These are phyloP conservation scores for Hydroisotoma schaefferi DNA, from an alignment of 2,888 invertebrate genomes.

Conservation along the genomic window DNA sequence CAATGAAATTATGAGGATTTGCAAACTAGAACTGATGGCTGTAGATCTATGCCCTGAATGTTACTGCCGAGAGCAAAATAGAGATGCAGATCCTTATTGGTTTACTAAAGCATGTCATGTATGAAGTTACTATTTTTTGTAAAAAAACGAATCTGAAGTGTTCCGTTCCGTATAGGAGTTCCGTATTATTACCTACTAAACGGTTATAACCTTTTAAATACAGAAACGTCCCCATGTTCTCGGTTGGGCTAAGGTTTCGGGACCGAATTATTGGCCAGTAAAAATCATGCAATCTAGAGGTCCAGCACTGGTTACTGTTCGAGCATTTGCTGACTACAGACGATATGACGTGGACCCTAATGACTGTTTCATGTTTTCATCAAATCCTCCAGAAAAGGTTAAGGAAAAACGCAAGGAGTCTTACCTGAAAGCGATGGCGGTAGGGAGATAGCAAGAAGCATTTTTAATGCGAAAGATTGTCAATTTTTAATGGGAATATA, in stretches of 20 bases:
- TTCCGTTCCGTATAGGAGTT: not conserved
- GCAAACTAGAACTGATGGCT: conserved; percentile 83
- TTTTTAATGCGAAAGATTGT: not conserved
- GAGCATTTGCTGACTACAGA: conserved; percentile 93
- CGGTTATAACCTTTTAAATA: not conserved
- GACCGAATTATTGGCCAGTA: conserved; percentile 96
- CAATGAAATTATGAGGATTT: conserved; percentile 73
- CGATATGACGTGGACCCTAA: conserved; percentile 62
- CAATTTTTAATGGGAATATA: not conserved
- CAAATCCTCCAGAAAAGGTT: conserved; percentile 57
- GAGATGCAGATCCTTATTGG: conserved; percentile 66
- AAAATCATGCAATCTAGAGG: conserved; percentile 73
- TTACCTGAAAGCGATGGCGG: not conserved
- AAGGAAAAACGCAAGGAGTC: conserved; percentile 50
- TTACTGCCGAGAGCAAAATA: conserved; percentile 76
- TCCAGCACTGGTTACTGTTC: conserved; percentile 71
- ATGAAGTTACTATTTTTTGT: not conserved
- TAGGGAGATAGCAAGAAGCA: not conserved
- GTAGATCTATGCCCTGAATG: conserved; percentile 91
- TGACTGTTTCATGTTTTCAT: conserved; percentile 77
- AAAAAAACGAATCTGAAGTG: too few species aligned
- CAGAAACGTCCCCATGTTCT: conserved; percentile 56
- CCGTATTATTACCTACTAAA: not conserved
- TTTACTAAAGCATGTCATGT: conserved; percentile 77
- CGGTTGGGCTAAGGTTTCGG: conserved; percentile 93